phyloP scores from a whole-genome alignment of 2,797 vertebrate species.

The Diplodus sargus region DNA sequence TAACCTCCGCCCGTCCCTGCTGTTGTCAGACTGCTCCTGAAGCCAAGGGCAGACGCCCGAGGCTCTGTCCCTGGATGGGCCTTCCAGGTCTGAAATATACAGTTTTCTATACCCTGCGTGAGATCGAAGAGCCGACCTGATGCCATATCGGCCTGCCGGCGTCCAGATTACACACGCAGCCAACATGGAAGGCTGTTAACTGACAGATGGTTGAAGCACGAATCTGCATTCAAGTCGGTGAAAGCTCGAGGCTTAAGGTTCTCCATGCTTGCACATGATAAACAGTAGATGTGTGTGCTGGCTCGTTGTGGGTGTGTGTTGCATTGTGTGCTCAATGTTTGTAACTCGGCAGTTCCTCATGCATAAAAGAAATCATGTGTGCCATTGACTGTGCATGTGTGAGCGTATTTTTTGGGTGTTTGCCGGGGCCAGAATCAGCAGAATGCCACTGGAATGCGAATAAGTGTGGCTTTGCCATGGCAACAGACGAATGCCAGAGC shows the following conservation, averaged over 20 bases:
- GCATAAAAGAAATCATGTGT: constrained; percentile 14
- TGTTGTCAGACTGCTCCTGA: constrained; percentile 43
- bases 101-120: constrained; percentile 48
- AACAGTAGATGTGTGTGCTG: constrained; percentile 49
- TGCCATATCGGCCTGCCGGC: constrained; percentile 49
- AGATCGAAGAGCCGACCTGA: constrained; percentile 49
- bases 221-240: constrained; percentile 72
- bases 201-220: constrained; percentile 71
- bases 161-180: constrained; percentile 62
- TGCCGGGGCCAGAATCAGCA: constrained; percentile 67
- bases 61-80: constrained; percentile 32
- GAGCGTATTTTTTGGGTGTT: constrained; percentile 52
- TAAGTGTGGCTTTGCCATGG: constrained; percentile 78
- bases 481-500: constrained; percentile 77
- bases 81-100: constrained; percentile 47
- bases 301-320: constrained; percentile 22
- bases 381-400: constrained; percentile 24
- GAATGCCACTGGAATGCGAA: constrained; percentile 76
- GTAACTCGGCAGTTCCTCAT: constrained; percentile 13
- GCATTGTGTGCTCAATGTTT: constrained; percentile 14
- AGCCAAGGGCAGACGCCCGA: constrained; percentile 52
- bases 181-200: constrained; percentile 59
- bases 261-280: constrained; percentile 54
- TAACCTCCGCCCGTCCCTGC: constrained; percentile 46
- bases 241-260: constrained; percentile 54